These are phyloP conservation scores for Hypena proboscidalis DNA, from an alignment of 2,888 invertebrate genomes.

Conservation along the genomic window DNA sequence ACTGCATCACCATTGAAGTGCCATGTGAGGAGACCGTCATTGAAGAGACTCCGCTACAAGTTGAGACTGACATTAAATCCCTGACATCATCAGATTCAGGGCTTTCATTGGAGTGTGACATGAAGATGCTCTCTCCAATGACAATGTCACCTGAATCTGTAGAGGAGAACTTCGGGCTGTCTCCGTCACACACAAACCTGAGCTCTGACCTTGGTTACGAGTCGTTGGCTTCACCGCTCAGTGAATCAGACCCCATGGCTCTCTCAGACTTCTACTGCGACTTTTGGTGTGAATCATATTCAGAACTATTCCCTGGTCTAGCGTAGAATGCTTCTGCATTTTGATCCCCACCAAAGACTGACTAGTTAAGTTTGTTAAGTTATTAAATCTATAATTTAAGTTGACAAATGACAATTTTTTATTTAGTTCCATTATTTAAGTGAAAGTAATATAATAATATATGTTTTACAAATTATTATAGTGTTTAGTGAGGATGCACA, in stretches of 20 bases:
- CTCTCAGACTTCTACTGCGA: slow-evolving; percentile 90
- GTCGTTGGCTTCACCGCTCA: slow-evolving; percentile 78
- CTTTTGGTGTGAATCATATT: slow-evolving; percentile 90
- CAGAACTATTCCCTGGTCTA: slow-evolving; percentile 91
- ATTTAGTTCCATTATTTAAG: slow-evolving; percentile 36
- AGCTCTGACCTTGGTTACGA: slow-evolving; percentile 80
- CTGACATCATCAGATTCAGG: slow-evolving; percentile 58
- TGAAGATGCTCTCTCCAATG: slow-evolving; percentile 79
- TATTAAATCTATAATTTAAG: slow-evolving; percentile 50
- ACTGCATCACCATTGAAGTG: slow-evolving; percentile 90
- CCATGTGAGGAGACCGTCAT: slow-evolving; percentile 85
- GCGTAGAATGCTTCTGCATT: slow-evolving; percentile 76
- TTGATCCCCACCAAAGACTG: slow-evolving; percentile 78
- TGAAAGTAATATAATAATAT: slow-evolving; percentile 43
- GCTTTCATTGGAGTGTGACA: slow-evolving; percentile 67
- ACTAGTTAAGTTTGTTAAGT: slow-evolving; percentile 64
- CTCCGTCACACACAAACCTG: slow-evolving; percentile 74
- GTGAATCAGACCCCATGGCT: slow-evolving; percentile 77
- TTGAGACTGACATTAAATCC: slow-evolving; percentile 62
- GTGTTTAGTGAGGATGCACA: slow-evolving; percentile 62
- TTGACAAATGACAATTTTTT: slow-evolving; percentile 56
- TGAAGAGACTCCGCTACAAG: slow-evolving; percentile 59
- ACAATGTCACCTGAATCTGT: slow-evolving; percentile 66
- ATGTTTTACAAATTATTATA: slow-evolving; percentile 32
- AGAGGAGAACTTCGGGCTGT: slow-evolving; percentile 69